These are phyloP conservation scores for Tetragonisca angustula DNA, from an alignment of 2,888 invertebrate genomes.

Conservation along the genomic window DNA sequence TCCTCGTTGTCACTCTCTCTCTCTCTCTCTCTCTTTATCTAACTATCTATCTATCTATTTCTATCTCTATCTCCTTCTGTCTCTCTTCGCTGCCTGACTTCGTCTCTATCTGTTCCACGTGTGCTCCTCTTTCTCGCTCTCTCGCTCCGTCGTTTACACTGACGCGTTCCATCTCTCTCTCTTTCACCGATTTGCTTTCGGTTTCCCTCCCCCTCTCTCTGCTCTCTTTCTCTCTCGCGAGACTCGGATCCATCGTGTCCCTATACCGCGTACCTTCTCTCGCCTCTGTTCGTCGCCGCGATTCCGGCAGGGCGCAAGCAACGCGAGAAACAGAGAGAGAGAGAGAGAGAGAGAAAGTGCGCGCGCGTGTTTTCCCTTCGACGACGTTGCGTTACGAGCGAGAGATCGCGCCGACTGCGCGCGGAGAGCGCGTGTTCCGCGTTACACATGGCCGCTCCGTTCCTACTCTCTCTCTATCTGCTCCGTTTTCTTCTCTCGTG, in stretches of 20 bases:
- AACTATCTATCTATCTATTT: neutral
- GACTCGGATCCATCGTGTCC: slow-evolving; percentile 31
- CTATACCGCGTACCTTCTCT: slow-evolving; percentile 55
- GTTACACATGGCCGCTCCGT: slow-evolving; percentile 55
- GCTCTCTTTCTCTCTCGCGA: neutral
- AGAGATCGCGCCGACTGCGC: slow-evolving; percentile 64
- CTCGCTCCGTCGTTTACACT: slow-evolving; percentile 38
- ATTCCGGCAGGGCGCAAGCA: slow-evolving; percentile 66
- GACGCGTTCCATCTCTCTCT: slow-evolving; percentile 25
- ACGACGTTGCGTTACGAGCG: slow-evolving; percentile 64
- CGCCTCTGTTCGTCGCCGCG: slow-evolving; percentile 64
- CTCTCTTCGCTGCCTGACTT: slow-evolving; percentile 14
- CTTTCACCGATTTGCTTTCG: neutral
- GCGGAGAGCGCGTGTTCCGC: slow-evolving; percentile 71
- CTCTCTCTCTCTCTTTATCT: neutral
- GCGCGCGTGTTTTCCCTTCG: slow-evolving; percentile 58
- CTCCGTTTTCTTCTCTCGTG: slow-evolving; percentile 47
- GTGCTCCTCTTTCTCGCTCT: slow-evolving; percentile 11
- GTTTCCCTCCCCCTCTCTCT: neutral
- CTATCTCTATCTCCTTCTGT: neutral
- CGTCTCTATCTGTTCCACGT: slow-evolving; percentile 13
- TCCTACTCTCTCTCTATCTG: neutral
- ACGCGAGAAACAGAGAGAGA: slow-evolving; percentile 54
- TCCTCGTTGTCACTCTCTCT: neutral
- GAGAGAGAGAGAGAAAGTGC: slow-evolving; percentile 18